Evolutionary conservation across 2,797 vertebrate species (phyloP).

Genomic region (Oryzias sinensis): DNA sequence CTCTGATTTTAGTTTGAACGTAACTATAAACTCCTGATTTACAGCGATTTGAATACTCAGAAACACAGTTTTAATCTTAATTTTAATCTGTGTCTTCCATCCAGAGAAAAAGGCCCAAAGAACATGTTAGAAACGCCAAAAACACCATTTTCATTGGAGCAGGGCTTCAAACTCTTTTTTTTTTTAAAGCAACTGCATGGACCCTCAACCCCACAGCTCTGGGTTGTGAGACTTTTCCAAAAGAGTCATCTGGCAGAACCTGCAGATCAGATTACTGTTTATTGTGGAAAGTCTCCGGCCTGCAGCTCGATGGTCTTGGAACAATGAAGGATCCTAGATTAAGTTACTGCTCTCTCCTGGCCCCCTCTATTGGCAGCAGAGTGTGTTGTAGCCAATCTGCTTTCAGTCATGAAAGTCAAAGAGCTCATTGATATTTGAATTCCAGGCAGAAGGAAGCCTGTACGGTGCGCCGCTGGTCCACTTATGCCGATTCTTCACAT

Average conservation of each 20-base stretch:
- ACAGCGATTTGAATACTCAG: no score
- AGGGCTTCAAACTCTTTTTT: no score
- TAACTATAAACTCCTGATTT: no score
- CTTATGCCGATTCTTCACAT: slow-evolving; percentile 10
- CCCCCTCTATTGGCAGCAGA: slow-evolving; percentile 2
- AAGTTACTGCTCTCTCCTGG: slow-evolving; percentile 30
- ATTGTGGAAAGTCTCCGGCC: slow-evolving; percentile 54
- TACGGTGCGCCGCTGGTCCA: neutral
- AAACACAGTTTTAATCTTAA: no score
- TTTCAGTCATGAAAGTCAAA: slow-evolving; percentile 66
- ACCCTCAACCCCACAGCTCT: slow-evolving; percentile 19
- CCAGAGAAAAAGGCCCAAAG: no score
- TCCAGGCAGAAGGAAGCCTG: slow-evolving; percentile 7
- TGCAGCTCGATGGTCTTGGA: slow-evolving; percentile 47
- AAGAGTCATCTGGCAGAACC: slow-evolving; percentile 4
- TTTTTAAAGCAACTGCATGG: neutral
- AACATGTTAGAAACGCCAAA: no score
- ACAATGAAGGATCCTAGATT: slow-evolving; percentile 64
- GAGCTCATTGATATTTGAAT: slow-evolving; percentile 66
- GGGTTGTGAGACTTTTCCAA: neutral
- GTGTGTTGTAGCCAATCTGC: slow-evolving; percentile 4
- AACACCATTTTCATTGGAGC: no score
- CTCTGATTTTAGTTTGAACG: no score
- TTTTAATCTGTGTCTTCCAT: no score
- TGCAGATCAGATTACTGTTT: slow-evolving; percentile 60